Conservation (phyloP, 2,888 invertebrate species). For the Leptopilina drosophilae region DNA sequence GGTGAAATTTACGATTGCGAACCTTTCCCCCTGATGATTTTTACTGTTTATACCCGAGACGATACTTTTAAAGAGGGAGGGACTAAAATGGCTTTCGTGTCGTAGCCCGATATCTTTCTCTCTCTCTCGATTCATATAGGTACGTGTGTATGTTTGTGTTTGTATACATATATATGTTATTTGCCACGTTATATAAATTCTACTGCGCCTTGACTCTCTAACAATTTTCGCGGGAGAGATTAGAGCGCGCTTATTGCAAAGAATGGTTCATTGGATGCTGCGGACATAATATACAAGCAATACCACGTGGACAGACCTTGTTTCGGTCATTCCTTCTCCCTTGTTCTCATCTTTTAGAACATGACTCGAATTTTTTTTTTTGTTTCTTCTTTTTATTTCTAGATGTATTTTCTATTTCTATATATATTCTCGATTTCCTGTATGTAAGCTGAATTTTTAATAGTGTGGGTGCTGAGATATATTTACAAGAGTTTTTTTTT, state of each 20-base stretch:
- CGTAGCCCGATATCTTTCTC: constrained; percentile 53
- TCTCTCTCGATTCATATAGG: too few species aligned
- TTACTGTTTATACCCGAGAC: constrained; percentile 49
- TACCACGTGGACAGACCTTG: constrained; percentile 51
- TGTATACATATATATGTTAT: neutral
- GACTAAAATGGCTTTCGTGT: constrained; percentile 57
- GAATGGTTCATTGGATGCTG: constrained; percentile 58
- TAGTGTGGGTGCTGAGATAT: constrained; percentile 35
- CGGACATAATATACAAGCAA: constrained; percentile 59
- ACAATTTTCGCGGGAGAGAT: constrained; percentile 68
- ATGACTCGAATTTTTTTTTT: constrained; percentile 47
- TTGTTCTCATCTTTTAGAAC: constrained; percentile 45
- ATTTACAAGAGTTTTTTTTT: constrained; percentile 48
- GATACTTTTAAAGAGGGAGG: constrained; percentile 53
- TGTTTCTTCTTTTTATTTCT: too few species aligned
- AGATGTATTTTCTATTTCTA: too few species aligned
- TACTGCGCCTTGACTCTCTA: constrained; percentile 54
- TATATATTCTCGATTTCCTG: constrained; percentile 15
- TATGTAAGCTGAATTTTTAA: neutral
- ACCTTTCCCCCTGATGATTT: constrained; percentile 39
- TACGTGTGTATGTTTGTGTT: constrained; percentile 29
- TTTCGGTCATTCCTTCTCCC: constrained; percentile 33
- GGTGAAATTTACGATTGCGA: constrained; percentile 40
- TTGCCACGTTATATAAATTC: constrained; percentile 53
- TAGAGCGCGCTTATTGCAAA: constrained; percentile 66